phyloP scores from a whole-genome alignment of 1,140 invertebrate genomes.

The Vanessa atalanta region DNA sequence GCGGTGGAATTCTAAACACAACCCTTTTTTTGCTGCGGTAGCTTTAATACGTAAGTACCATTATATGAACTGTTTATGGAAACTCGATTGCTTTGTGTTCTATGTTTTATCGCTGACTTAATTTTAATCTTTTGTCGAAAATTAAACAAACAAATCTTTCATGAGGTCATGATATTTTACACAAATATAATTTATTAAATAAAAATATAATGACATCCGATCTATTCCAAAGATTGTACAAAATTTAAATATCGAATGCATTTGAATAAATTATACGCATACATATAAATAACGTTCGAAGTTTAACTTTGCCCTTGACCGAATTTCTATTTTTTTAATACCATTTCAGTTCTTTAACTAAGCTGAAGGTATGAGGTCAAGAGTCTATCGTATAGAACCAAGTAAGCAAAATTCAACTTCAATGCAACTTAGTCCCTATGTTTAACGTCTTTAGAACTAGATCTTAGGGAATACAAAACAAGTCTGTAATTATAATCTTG shows the following conservation, averaged over 20 bases:
- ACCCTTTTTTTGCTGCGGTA: too few species aligned
- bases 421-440: background rate
- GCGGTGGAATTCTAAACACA: too few species aligned
- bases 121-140: too few species aligned
- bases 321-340: constrained; percentile 19
- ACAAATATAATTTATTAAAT: too few species aligned
- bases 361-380: constrained; percentile 10
- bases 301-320: constrained; percentile 11
- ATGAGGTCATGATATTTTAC: too few species aligned
- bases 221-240: too few species aligned
- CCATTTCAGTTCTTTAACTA: constrained; percentile 7
- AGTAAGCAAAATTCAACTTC: constrained; percentile 8
- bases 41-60: too few species aligned
- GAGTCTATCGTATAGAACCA: background rate
- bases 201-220: too few species aligned
- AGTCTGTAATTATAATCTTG: constrained; percentile 9
- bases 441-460: constrained; percentile 5
- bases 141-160: too few species aligned
- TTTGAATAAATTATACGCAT: background rate
- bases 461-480: background rate
- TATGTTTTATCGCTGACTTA: too few species aligned
- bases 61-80: too few species aligned
- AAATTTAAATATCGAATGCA: background rate
- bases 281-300: background rate
- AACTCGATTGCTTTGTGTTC: too few species aligned